Percentiles rank a stretch among this genome's conserved stretches.
These are phyloP conservation scores for Setophaga coronata DNA, from an alignment of 2,113 vertebrate genomes.

Conservation along the genomic window DNA sequence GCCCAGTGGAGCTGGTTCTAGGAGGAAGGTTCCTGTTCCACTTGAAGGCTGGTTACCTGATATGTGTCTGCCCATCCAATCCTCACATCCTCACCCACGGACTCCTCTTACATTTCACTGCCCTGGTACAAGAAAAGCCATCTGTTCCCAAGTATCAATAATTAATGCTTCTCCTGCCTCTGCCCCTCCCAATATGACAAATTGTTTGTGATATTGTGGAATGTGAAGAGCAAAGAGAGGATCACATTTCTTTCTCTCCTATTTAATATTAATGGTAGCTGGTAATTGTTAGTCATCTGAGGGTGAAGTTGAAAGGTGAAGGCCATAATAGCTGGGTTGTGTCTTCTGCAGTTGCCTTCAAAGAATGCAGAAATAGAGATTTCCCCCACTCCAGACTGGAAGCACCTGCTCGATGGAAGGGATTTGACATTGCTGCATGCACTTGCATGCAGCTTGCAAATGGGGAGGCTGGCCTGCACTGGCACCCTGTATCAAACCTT, in stretches of 20 bases:
- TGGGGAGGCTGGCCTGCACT: background rate
- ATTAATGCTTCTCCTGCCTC: constrained; percentile 41
- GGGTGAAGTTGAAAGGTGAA: constrained; percentile 59
- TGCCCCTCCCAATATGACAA: constrained; percentile 50
- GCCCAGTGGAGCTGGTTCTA: background rate
- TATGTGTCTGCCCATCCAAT: constrained; percentile 11
- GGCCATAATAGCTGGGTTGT: background rate
- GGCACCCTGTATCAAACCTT: background rate
- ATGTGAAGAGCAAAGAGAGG: constrained; percentile 51
- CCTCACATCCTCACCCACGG: constrained; percentile 11
- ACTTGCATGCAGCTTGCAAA: background rate
- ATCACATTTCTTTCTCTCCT: constrained; percentile 52
- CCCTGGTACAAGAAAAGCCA: constrained; percentile 48
- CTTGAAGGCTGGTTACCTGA: constrained; percentile 10
- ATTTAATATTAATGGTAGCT: constrained; percentile 64
- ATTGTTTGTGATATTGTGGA: constrained; percentile 63
- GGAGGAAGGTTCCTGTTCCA: constrained; percentile 35
- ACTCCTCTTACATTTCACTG: constrained; percentile 46
- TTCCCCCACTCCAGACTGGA: background rate
- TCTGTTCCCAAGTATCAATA: constrained; percentile 65
- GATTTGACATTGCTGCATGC: too few relatives aligned
- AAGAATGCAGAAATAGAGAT: background rate
- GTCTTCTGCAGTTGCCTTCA: background rate
- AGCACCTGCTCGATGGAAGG: background rate
- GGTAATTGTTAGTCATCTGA: constrained; percentile 60